phyloP scores from a whole-genome alignment of 2,113 vertebrate species.

The Lophius piscatorius region DNA sequence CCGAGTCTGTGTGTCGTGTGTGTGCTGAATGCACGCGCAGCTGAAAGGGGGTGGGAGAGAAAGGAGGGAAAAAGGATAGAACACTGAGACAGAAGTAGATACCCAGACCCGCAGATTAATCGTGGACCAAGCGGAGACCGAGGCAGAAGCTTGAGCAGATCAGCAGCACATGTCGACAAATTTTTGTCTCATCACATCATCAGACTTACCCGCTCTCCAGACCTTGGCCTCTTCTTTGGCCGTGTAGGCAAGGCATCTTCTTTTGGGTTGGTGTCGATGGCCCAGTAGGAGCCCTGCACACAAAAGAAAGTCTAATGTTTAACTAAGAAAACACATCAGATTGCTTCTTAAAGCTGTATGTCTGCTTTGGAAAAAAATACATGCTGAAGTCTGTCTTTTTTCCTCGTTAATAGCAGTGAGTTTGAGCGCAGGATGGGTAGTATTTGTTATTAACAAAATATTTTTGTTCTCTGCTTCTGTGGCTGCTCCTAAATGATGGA shows the following conservation, averaged over 20 bases:
- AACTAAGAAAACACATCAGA: conserved; percentile 32
- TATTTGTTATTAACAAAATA: conserved; percentile 60
- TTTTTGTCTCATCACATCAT: background rate
- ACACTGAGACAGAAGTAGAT: conserved; percentile 16
- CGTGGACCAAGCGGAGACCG: conserved; percentile 3
- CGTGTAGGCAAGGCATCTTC: conserved; percentile 89
- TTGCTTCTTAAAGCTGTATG: conserved; percentile 6
- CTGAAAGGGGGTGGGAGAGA: conserved; percentile 27
- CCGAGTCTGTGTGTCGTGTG: conserved; percentile 20
- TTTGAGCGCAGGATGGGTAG: conserved; percentile 51
- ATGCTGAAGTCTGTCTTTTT: conserved; percentile 1
- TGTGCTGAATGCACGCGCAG: conserved; percentile 4
- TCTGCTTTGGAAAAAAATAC: no score
- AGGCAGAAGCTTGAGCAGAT: background rate
- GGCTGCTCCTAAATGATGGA: conserved; percentile 56
- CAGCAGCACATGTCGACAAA: conserved; percentile 9
- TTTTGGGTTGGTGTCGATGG: conserved; percentile 93
- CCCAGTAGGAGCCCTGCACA: conserved; percentile 91
- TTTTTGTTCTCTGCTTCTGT: conserved; percentile 49
- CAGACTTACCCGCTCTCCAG: conserved; percentile 87
- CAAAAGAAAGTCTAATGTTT: conserved; percentile 40
- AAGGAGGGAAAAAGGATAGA: conserved; percentile 35
- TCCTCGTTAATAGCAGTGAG: conserved; percentile 41
- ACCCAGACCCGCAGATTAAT: conserved; percentile 15
- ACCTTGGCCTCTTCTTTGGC: conserved; percentile 93